Percentiles rank a stretch among this genome's conserved stretches.
These are phyloP conservation scores for Hyposoter dolosus DNA, from an alignment of 2,888 invertebrate genomes.

Conservation along the genomic window DNA sequence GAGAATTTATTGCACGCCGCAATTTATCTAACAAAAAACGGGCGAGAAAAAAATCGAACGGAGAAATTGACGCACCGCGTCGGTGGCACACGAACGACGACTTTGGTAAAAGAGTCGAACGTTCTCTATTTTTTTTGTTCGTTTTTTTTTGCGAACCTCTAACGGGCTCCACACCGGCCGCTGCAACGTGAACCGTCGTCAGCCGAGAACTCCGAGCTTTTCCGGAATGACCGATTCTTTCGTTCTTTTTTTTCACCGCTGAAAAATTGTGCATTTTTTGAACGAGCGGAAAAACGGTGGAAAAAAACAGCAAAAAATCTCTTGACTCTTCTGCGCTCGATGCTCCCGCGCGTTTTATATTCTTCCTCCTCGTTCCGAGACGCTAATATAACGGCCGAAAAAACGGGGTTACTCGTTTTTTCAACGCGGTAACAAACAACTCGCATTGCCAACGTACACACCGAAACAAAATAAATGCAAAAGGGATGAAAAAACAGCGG, in stretches of 20 bases:
- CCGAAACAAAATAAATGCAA: background rate
- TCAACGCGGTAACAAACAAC: constrained; percentile 29
- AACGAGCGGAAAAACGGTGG: constrained; percentile 25
- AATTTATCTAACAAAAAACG: constrained; percentile 39
- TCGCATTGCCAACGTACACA: background rate
- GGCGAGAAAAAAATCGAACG: constrained; percentile 14
- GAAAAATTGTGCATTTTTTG: constrained; percentile 65
- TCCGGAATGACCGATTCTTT: constrained; percentile 34
- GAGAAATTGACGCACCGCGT: background rate
- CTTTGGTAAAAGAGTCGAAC: constrained; percentile 60
- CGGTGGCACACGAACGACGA: background rate
- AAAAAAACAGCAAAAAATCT: constrained; percentile 29
- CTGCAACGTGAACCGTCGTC: constrained; percentile 25
- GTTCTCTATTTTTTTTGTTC: constrained; percentile 49
- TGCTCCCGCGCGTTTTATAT: background rate
- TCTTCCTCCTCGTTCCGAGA: background rate
- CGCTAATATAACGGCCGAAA: constrained; percentile 43
- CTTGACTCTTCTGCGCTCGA: background rate
- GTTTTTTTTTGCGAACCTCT: constrained; percentile 20
- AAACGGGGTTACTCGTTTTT: constrained; percentile 43
- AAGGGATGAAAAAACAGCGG: background rate
- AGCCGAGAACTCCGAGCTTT: constrained; percentile 25
- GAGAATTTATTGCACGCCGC: constrained; percentile 60
- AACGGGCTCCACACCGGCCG: constrained; percentile 33
- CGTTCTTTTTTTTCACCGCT: constrained; percentile 11